These are phyloP conservation scores for Antheraea assamensis DNA, from an alignment of 2,888 invertebrate genomes.

Conservation along the genomic window DNA sequence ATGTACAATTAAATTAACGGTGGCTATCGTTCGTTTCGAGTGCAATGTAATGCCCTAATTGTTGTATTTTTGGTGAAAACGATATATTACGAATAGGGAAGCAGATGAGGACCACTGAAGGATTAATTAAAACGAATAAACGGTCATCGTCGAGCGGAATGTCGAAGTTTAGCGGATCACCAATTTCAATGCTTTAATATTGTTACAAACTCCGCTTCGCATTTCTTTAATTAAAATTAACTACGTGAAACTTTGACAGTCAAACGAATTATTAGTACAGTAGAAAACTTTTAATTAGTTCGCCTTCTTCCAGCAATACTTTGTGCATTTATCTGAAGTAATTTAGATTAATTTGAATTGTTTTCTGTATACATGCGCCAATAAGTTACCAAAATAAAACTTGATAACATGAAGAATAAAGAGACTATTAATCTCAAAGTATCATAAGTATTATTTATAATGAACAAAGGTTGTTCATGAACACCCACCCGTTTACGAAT, in stretches of 20 bases:
- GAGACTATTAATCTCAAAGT: constrained; percentile 45
- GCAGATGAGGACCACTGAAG: constrained; percentile 66
- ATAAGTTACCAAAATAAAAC: constrained; percentile 21
- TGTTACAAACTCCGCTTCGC: constrained; percentile 77
- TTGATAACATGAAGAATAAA: constrained; percentile 28
- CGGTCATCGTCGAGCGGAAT: constrained; percentile 73
- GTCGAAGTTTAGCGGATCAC: constrained; percentile 81
- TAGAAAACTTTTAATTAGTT: constrained; percentile 81
- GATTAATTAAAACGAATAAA: constrained; percentile 80
- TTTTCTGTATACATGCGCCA: constrained; percentile 35
- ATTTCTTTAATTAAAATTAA: constrained; percentile 83
- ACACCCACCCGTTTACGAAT: constrained; percentile 36
- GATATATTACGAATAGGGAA: constrained; percentile 62
- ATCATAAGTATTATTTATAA: constrained; percentile 40
- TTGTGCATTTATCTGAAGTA: constrained; percentile 74
- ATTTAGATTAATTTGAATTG: constrained; percentile 76
- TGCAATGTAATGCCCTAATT: not conserved
- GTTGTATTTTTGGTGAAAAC: constrained; percentile 33
- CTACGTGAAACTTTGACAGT: constrained; percentile 81
- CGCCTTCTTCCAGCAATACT: constrained; percentile 74
- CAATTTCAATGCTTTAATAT: constrained; percentile 81
- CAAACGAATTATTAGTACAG: constrained; percentile 82
- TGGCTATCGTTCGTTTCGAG: not conserved
- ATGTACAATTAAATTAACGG: not conserved
- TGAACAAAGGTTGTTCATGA: constrained; percentile 41